Evolutionary conservation across 2,113 vertebrate genomes (phyloP), one percentile per base, ranked within the genome.

Genomic region (Xenopus laevis): DNA sequence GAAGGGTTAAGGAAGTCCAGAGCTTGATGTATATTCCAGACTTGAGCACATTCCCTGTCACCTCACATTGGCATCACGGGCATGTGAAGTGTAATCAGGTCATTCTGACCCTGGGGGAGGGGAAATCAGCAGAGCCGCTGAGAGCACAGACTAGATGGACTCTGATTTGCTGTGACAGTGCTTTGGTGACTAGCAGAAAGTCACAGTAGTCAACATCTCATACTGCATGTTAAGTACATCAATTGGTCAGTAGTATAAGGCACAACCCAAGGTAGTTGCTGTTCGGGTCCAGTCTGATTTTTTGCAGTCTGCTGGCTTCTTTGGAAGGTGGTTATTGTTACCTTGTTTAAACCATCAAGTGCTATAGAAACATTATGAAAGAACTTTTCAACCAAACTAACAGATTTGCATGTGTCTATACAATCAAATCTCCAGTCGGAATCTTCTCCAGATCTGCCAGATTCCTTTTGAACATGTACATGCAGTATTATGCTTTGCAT

Each of bases 71-170:
- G 46, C 68, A 23, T 68, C 45, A 30, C 0, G 46, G 63, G 55
- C 17, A 71, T 82, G 20, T 1, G 18, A 55, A 62, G 53, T 74
- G 74, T 69, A 82, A 57, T n/a, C 68, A 75, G 83, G 65, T 69
- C 1, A 1, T 16, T 23, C 59, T 13, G 66, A 40, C 68, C 73
- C 81, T 71, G 33, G 0, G 0, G 77, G 44, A 62, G 71, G 66
- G 27, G 50, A 68, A 13, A 53, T n/a, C 15, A 53, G 10, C 12
- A 21, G 45, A 55, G 23, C 21, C 27, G 53, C 46, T 68, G 10
- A 52, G 33, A 27, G 60, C 7, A 18, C 63, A 52, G 15, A 13
- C 21, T 52, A 10, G 12, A 52, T 50, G 15, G 6, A 55, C 27
- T 55, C 13, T 76, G 27, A 69, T 69, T 50, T 21, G 23, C 30